phyloP scores from a whole-genome alignment of 2,888 invertebrate species.

The Baccha elongata region DNA sequence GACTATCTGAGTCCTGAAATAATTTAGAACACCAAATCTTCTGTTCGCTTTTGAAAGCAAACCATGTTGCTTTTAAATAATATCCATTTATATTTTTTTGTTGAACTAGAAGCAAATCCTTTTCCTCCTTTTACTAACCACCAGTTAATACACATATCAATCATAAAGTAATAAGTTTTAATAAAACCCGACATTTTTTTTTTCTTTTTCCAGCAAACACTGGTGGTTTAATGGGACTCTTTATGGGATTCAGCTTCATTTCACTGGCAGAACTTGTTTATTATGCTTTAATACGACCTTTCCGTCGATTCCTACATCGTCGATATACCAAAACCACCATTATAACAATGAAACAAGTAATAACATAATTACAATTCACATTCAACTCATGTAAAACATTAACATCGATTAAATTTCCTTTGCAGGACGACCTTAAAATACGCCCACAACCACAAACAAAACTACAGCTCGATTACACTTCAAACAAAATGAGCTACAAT shows the following conservation, averaged over 20 bases:
- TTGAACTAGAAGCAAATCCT: no score
- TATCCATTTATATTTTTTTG: no score
- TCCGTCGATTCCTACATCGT: conserved; percentile 76
- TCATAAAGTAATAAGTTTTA: no score
- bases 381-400: conserved; percentile 2
- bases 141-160: no score
- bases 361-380: background rate
- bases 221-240: conserved; percentile 90
- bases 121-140: no score
- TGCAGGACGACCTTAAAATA: conserved; percentile 35
- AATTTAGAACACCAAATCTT: no score
- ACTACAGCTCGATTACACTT: conserved; percentile 52
- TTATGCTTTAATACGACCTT: conserved; percentile 86
- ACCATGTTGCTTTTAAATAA: no score
- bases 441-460: conserved; percentile 50
- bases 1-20: no score
- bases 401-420: conserved; percentile 44
- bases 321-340: background rate
- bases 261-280: conserved; percentile 90
- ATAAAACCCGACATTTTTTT: no score
- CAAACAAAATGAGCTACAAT: conserved; percentile 56
- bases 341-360: conserved; percentile 21
- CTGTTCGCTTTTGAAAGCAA: no score
- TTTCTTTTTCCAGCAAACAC: conserved; percentile 87
- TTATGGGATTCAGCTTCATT: conserved; percentile 92